Evolutionary conservation across 2,113 vertebrate species (phyloP).

Genomic region (zebrafish (Danio rerio)): GRCz12tu NC_133198.1:45209001-45209500

Average conservation of each 20-base stretch:
- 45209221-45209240: slow-evolving; percentile 73
- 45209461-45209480: neutral
- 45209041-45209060: too few species aligned
- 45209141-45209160: too few species aligned
- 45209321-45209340: neutral
- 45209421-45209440: neutral
- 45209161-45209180: too few species aligned
- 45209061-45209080: too few species aligned
- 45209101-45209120: too few species aligned
- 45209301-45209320: slow-evolving; percentile 73
- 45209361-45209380: neutral
- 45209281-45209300: slow-evolving; percentile 91
- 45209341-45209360: neutral
- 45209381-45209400: neutral
- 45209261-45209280: slow-evolving; percentile 89
- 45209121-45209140: too few species aligned
- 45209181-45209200: slow-evolving; percentile 33
- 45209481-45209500: neutral
- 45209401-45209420: neutral
- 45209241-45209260: slow-evolving; percentile 86
- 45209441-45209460: neutral
- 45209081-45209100: too few species aligned
- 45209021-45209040: too few species aligned
- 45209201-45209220: slow-evolving; percentile 70
- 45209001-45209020: too few species aligned